Evolutionary conservation across 37 sponge, comb jelly and placozoan species (phyloP), one percentile per base, ranked within the genome.

Genomic region (Cliona cf. orientalis): DNA sequence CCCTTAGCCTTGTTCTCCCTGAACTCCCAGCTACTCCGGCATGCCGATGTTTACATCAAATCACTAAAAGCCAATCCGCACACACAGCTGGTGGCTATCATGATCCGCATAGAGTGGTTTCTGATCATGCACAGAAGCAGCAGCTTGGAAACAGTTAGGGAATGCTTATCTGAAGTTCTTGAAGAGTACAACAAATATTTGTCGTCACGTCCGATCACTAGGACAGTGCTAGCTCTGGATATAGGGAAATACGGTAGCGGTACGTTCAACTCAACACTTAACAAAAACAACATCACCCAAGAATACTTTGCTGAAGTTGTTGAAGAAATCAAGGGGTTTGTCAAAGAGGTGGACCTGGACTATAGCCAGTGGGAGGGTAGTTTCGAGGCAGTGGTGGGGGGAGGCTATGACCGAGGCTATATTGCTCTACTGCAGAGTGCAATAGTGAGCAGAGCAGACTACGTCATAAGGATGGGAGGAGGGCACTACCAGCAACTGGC

Each of bases 381-480:
- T 22, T 80, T 70, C 40, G 22, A 32, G 65, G 39, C 7, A 28
- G 61, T 64, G 35, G n/a, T 5, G 5, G 49, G 66, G 2, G 49
- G 73, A 21, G 45, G 26, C 12, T 2, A 42, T 1, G 44, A 41
- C 25, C 23, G 39, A 35, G 85, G 78, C 28, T 85, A 85, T 58
- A 68, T 85, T 58, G 85, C 78, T 29, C 44, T 70, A 38, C 33
- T 85, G 61, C 85, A 85, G 42, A 46, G 77, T n/a, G 28, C 75
- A 3, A 34, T 76, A 21, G 84, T 69, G 3, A 36, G 46, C 3
- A 9, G 17, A 43, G 35, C 69, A 19, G 36, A 42, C 37, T 85
- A 78, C 29, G 31, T 77, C 3, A 69, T 85, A 29, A 29, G 42
- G 0, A 58, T 76, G 70, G 85, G 78, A 36, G 85, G 78, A 12